Percentiles rank a stretch among this genome's conserved stretches.
Conservation (phyloP, 2,797 vertebrate genomes). For the Thripadectes ignobilis region DNA sequence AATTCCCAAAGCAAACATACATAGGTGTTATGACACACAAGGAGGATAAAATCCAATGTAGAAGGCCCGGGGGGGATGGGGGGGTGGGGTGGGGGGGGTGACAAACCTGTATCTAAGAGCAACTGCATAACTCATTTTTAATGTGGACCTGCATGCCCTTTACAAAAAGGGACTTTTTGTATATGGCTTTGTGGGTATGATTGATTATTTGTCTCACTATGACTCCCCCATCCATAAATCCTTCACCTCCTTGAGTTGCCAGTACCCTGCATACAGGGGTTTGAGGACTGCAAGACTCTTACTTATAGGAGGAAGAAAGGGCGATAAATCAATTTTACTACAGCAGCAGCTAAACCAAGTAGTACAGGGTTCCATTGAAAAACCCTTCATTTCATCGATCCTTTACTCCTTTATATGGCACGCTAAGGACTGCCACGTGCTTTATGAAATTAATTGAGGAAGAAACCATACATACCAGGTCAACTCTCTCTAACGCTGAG, state of each 20-base stretch:
- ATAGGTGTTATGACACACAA: not conserved
- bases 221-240: not conserved
- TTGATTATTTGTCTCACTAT: not conserved
- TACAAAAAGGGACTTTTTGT: not conserved
- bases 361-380: not conserved
- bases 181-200: not conserved
- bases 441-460: slow-evolving; percentile 10
- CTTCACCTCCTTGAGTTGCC: not conserved
- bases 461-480: not conserved
- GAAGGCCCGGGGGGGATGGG: too few species aligned
- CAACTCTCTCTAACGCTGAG: not conserved
- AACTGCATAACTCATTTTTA: not conserved
- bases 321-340: not conserved
- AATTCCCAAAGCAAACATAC: not conserved
- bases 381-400: not conserved
- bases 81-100: accelerated
- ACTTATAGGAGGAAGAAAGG: not conserved
- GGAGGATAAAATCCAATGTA: not conserved
- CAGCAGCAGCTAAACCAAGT: not conserved
- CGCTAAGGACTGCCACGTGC: not conserved
- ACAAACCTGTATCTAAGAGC: not conserved
- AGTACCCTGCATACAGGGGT: not conserved
- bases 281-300: not conserved
- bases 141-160: accelerated
- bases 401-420: not conserved